Evolutionary conservation across 2,797 vertebrate genomes (phyloP), one percentile per base, ranked within the genome.

Genomic region (Valencia hispanica): DNA sequence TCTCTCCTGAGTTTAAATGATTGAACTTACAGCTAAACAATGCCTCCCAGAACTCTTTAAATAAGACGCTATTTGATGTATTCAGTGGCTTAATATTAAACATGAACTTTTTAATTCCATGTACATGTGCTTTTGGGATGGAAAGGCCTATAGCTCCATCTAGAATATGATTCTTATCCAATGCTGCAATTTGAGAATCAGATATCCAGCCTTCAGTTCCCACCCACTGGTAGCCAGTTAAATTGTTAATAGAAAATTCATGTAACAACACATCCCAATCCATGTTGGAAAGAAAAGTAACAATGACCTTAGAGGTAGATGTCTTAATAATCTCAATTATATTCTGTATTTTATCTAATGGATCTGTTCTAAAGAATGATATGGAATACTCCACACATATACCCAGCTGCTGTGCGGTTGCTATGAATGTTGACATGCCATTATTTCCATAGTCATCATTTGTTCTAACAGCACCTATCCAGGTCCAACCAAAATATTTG

Each of bases 401-500:
- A 5, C 89, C 90, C n/a, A 92, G 86, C 55, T 81, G 73, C 39
- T 69, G 36, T 15, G 94, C 93, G 0, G 55, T 80, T 75, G 92
- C 81, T 32, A 32, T 87, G 36, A 95, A 95, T 0, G 72, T 88
- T 30, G 89, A 85, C 87, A 94, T 94, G 34, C 93, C 93, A 20
- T 84, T 92, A 69, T 94, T 93, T 1, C 92, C 90, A 51, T 93
- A 94, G 79, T 94, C 95, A 82, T 92, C 82, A 79, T 95, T 91
- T 4, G 79, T 87, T 87, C 92, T 86, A 2, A 96, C 81, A 3
- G 94, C 92, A 63, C 95, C 95, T 63, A 95, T 90, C 94, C 94
- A 96, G 4, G 92, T 95, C 95, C 95, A 96, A 4, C 94, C 94
- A 88, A 96, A 95, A 77, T 94, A 32, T 30, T 89, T 94, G 22